Percentiles rank a stretch among this genome's conserved stretches.
Evolutionary conservation across 1,140 invertebrate genomes (phyloP).

Genomic region (Drosophila eugracilis): DNA sequence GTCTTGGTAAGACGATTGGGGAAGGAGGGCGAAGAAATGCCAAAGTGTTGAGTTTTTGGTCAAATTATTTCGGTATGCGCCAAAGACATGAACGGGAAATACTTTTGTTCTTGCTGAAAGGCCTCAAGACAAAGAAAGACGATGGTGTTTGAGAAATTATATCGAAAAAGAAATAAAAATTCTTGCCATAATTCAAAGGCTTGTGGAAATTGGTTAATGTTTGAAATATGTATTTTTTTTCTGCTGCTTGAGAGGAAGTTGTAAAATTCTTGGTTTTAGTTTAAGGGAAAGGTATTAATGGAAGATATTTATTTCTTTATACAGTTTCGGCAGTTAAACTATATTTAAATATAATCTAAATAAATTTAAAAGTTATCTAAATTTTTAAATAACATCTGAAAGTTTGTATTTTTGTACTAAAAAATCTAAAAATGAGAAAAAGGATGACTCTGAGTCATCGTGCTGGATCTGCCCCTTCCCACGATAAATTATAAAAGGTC

Average conservation of each 20-base stretch:
- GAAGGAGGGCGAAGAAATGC: constrained; percentile 35
- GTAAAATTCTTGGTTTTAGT: background rate
- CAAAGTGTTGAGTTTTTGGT: constrained; percentile 57
- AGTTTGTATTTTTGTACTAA: no score
- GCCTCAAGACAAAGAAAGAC: constrained; percentile 10
- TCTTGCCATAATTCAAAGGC: constrained; percentile 30
- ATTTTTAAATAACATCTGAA: no score
- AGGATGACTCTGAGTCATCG: background rate
- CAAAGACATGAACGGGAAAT: constrained; percentile 59
- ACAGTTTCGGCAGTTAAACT: no score
- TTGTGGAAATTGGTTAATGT: constrained; percentile 15
- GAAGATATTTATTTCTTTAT: no score
- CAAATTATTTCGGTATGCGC: constrained; percentile 65
- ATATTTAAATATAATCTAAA: no score
- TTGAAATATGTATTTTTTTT: constrained; percentile 8
- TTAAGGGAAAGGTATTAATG: background rate
- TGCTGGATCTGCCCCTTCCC: background rate
- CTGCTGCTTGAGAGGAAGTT: constrained; percentile 1
- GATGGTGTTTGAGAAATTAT: constrained; percentile 31
- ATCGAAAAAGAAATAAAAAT: constrained; percentile 49
- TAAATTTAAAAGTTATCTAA: no score
- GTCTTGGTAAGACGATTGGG: background rate
- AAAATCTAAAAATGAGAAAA: background rate
- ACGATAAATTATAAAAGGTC: background rate
- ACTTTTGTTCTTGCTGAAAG: constrained; percentile 28